Percentiles rank a stretch among this genome's conserved stretches.
Conservation (phyloP, 1,140 invertebrate genomes). For the Platyura marginata region DNA sequence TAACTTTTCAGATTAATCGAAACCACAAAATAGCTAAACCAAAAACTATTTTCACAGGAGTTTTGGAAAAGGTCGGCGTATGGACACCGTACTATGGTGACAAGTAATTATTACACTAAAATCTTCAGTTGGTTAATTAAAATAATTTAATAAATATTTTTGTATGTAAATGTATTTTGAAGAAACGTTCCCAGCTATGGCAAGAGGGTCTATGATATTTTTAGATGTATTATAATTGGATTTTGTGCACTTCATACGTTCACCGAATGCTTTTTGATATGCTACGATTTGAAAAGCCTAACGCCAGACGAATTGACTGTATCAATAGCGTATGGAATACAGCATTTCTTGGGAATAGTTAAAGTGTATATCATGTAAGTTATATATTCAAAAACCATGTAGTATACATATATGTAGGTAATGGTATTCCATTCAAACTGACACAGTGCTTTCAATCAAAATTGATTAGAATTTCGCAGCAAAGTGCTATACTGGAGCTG, state of each 20-base stretch:
- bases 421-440: too few species aligned
- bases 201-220: not conserved
- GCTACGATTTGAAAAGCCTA: not conserved
- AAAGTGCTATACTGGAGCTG: too few species aligned
- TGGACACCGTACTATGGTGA: not conserved
- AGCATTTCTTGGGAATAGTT: not conserved
- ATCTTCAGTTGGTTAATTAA: not conserved
- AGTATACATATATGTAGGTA: too few species aligned
- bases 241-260: not conserved
- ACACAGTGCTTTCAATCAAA: too few species aligned
- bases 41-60: not conserved
- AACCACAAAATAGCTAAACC: not conserved
- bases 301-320: not conserved
- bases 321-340: not conserved
- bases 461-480: too few species aligned
- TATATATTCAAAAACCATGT: too few species aligned
- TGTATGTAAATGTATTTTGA: not conserved
- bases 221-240: not conserved
- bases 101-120: not conserved
- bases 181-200: not conserved
- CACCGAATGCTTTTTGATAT: not conserved
- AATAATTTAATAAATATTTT: not conserved
- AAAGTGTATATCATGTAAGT: not conserved
- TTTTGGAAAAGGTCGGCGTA: not conserved
- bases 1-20: not conserved